Conservation (phyloP, 2,797 vertebrate species). For the Falco columbarius region DNA sequence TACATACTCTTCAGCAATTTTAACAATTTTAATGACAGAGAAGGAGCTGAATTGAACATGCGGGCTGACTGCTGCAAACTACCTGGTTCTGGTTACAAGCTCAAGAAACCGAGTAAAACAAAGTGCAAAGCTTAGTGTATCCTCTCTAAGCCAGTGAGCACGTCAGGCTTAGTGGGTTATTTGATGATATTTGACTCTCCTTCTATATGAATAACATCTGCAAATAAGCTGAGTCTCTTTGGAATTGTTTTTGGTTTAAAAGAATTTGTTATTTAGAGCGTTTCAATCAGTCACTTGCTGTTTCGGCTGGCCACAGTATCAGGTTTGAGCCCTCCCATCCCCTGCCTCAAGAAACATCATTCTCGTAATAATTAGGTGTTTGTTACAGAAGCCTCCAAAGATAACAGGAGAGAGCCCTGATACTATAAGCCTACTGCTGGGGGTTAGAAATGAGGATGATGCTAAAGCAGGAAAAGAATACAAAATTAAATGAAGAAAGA, state of each 20-base stretch:
- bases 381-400: neutral
- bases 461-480: neutral
- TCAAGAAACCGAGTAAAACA: neutral
- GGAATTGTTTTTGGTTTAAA: slow-evolving; percentile 43
- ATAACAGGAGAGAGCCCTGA: neutral
- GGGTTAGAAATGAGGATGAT: neutral
- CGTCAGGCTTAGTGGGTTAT: slow-evolving; percentile 26
- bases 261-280: slow-evolving; percentile 9
- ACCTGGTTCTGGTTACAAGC: slow-evolving; percentile 2
- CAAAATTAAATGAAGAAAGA: slow-evolving; percentile 3
- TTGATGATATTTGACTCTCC: slow-evolving; percentile 43
- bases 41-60: neutral
- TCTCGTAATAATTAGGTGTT: neutral
- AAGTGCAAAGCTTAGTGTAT: neutral
- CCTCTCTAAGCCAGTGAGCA: neutral
- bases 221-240: slow-evolving; percentile 7
- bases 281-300: slow-evolving; percentile 24
- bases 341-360: neutral
- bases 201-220: slow-evolving; percentile 52
- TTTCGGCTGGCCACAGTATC: slow-evolving; percentile 7
- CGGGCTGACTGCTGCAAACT: neutral
- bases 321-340: neutral
- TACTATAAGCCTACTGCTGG: neutral
- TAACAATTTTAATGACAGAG: neutral
- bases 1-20: neutral